Percentiles rank a stretch among this genome's conserved stretches.
These are phyloP conservation scores for Anabacerthia variegaticeps DNA, from an alignment of 2,797 vertebrate genomes.

Conservation along the genomic window DNA sequence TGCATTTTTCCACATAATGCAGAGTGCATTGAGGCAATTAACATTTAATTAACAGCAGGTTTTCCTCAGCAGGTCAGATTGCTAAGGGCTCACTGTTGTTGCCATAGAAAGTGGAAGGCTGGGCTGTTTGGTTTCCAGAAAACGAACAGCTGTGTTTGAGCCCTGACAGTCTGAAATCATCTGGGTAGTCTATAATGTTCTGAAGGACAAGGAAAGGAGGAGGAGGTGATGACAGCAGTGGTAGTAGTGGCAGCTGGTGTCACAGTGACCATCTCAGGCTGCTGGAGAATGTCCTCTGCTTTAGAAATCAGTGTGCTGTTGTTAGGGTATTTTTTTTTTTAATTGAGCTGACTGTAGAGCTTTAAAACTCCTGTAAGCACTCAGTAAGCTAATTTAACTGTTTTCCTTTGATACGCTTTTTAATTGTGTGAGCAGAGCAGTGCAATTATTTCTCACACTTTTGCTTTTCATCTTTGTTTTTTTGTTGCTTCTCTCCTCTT, in stretches of 20 bases:
- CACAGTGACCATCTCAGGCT: constrained; percentile 76
- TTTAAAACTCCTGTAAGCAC: constrained; percentile 54
- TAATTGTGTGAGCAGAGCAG: constrained; percentile 1
- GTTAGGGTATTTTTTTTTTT: constrained; percentile 55
- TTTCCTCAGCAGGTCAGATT: constrained; percentile 86
- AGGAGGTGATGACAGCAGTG: not conserved
- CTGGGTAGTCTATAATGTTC: constrained; percentile 33
- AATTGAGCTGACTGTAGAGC: constrained; percentile 58
- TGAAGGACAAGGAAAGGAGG: constrained; percentile 33
- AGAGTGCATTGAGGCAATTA: constrained; percentile 85
- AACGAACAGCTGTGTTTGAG: constrained; percentile 76
- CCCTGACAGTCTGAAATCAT: constrained; percentile 60
- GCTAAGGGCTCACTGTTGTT: constrained; percentile 79
- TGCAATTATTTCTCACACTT: constrained; percentile 16
- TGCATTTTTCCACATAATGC: constrained; percentile 69
- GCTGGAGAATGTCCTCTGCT: constrained; percentile 76
- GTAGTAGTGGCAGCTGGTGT: constrained; percentile 54
- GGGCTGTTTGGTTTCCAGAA: constrained; percentile 64
- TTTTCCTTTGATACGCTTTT: constrained; percentile 25
- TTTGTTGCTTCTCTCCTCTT: not conserved
- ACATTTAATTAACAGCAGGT: constrained; percentile 89
- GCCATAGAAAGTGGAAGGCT: constrained; percentile 80
- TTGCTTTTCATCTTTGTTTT: constrained; percentile 1
- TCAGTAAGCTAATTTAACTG: constrained; percentile 61
- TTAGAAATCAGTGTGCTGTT: constrained; percentile 64